phyloP scores from a whole-genome alignment of 1,140 invertebrate genomes.

The Heliconius melpomene region DNA sequence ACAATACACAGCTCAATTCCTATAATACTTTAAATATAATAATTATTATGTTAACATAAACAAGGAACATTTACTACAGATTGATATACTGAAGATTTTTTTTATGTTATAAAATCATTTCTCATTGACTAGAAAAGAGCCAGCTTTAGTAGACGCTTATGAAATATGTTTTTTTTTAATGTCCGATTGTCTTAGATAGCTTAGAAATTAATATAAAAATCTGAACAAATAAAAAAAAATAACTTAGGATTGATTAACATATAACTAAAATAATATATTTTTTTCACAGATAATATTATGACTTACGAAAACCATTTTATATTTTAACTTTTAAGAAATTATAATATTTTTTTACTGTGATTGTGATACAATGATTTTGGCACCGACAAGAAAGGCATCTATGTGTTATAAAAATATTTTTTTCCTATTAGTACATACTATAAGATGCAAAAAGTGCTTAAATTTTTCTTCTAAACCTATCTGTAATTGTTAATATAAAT shows the following conservation, averaged over 20 bases:
- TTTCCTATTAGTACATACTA: background rate
- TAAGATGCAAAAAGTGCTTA: background rate
- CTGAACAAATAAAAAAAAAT: background rate
- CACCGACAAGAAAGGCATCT: conserved; percentile 25
- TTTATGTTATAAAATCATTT: background rate
- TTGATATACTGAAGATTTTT: conserved; percentile 1
- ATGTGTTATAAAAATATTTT: conserved; percentile 9
- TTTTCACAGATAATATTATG: background rate
- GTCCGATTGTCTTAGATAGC: background rate
- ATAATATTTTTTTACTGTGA: background rate
- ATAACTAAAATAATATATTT: background rate
- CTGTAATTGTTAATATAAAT: background rate
- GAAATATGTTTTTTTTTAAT: background rate
- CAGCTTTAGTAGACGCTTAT: background rate
- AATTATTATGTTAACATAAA: background rate
- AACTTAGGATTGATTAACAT: background rate
- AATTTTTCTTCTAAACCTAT: background rate
- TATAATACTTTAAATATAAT: conserved; percentile 26
- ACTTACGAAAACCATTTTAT: background rate
- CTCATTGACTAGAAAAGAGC: conserved; percentile 8
- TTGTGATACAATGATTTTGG: conserved; percentile 14
- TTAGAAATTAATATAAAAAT: background rate
- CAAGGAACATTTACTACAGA: conserved; percentile 11
- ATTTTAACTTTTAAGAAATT: background rate
- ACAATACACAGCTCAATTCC: conserved; percentile 38